phyloP scores from a whole-genome alignment of 2,888 invertebrate genomes.

The Sturmia bella region DNA sequence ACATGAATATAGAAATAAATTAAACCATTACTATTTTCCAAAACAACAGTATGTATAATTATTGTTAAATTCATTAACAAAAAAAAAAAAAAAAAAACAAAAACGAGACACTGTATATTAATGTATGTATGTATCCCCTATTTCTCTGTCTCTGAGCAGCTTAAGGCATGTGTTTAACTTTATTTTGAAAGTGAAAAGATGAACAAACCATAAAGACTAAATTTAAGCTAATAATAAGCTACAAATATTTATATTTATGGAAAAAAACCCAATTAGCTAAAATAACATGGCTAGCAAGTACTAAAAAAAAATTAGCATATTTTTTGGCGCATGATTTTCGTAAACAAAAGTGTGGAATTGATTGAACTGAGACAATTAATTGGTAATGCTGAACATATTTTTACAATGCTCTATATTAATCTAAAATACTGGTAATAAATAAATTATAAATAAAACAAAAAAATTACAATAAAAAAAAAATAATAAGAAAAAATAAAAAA shows the following conservation, averaged over 20 bases:
- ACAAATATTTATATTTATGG: background rate
- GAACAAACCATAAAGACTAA: constrained; percentile 9
- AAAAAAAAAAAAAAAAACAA: background rate
- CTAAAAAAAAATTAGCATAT: constrained; percentile 10
- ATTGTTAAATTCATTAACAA: constrained; percentile 18
- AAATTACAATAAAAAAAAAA: constrained; percentile 13
- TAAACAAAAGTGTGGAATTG: constrained; percentile 5
- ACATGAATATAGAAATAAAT: constrained; percentile 6
- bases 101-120: background rate
- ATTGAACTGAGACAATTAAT: constrained; percentile 45
- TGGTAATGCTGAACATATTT: constrained; percentile 24
- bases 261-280: too few relatives aligned
- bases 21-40: constrained; percentile 8
- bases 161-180: constrained; percentile 44
- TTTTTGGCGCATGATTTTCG: constrained; percentile 42
- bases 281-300: background rate
- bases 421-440: constrained; percentile 9
- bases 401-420: constrained; percentile 36
- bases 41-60: constrained; percentile 27
- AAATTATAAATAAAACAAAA: constrained; percentile 33
- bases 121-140: background rate
- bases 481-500: too few relatives aligned
- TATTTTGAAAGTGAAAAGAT: background rate
- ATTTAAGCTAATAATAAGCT: constrained; percentile 10
- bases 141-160: constrained; percentile 8